phyloP scores from a whole-genome alignment of 2,888 invertebrate genomes.

The Cybosia mesomella region DNA sequence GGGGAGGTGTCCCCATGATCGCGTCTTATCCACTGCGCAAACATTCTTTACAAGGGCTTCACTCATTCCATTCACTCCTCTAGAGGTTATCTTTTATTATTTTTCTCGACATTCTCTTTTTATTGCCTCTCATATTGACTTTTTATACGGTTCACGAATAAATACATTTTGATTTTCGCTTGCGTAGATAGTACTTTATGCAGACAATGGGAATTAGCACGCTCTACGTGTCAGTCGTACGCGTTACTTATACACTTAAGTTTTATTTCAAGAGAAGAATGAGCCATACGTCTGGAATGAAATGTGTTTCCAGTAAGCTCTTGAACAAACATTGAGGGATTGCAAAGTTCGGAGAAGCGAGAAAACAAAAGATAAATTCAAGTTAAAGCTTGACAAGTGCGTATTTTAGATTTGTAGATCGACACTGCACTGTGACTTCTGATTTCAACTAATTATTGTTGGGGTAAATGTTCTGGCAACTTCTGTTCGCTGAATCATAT shows the following conservation, averaged over 20 bases:
- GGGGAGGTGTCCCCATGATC: slow-evolving; percentile 83
- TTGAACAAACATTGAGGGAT: slow-evolving; percentile 78
- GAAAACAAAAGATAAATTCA: slow-evolving; percentile 84
- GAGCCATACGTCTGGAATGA: slow-evolving; percentile 49
- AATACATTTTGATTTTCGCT: slow-evolving; percentile 86
- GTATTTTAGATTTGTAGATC: slow-evolving; percentile 65
- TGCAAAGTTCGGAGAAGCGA: slow-evolving; percentile 68
- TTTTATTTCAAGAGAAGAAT: slow-evolving; percentile 26
- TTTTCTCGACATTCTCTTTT: slow-evolving; percentile 81
- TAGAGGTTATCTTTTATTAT: slow-evolving; percentile 86
- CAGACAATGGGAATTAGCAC: slow-evolving; percentile 79
- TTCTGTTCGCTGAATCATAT: neutral
- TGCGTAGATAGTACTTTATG: slow-evolving; percentile 74
- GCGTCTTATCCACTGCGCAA: slow-evolving; percentile 85
- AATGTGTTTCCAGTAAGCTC: slow-evolving; percentile 70
- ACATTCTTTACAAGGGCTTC: slow-evolving; percentile 85
- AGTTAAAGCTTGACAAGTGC: slow-evolving; percentile 70
- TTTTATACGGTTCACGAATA: slow-evolving; percentile 84
- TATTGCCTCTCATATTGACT: slow-evolving; percentile 86
- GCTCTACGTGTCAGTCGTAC: slow-evolving; percentile 72
- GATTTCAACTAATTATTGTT: slow-evolving; percentile 67
- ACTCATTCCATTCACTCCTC: slow-evolving; percentile 82
- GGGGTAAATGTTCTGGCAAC: slow-evolving; percentile 53
- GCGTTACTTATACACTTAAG: slow-evolving; percentile 40
- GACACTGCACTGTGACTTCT: slow-evolving; percentile 53